Evolutionary conservation across 1,140 invertebrate genomes (phyloP).

Genomic region (Melitaea cinxia): DNA sequence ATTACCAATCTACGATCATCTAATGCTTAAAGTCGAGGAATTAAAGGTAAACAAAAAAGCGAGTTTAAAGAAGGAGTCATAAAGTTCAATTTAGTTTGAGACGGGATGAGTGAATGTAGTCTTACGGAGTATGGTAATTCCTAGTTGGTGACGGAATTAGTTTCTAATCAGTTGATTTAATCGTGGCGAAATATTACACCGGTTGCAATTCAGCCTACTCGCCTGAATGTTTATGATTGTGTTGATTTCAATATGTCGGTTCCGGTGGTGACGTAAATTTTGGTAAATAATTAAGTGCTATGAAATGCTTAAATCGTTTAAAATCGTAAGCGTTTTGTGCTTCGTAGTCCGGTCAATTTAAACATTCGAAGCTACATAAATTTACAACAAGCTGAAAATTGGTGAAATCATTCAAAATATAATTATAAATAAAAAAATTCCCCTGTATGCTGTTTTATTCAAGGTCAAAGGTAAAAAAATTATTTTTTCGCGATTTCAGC

Average conservation of each 20-base stretch:
- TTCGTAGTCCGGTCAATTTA: no score
- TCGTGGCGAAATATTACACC: slow-evolving; percentile 39
- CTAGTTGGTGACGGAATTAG: slow-evolving; percentile 50
- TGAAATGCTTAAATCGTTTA: background rate
- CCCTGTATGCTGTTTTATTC: no score
- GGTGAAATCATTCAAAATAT: no score
- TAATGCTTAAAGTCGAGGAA: background rate
- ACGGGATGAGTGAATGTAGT: slow-evolving; percentile 16
- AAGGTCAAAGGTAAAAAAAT: no score
- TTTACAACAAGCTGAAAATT: no score
- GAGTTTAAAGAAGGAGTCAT: background rate
- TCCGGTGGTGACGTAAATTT: background rate
- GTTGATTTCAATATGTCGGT: background rate
- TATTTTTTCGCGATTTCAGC: no score
- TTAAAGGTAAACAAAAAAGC: slow-evolving; percentile 3
- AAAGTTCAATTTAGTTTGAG: slow-evolving; percentile 31
- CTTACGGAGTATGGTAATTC: slow-evolving; percentile 36
- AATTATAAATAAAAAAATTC: no score
- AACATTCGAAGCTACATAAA: no score
- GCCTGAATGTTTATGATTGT: background rate
- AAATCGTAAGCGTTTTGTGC: no score
- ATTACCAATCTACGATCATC: background rate
- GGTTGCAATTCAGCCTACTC: slow-evolving; percentile 15
- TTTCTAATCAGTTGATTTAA: slow-evolving; percentile 57
- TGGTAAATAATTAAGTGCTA: background rate